Evolutionary conservation across 2,797 vertebrate genomes (phyloP).

Genomic region (Scarus forsteni): DNA sequence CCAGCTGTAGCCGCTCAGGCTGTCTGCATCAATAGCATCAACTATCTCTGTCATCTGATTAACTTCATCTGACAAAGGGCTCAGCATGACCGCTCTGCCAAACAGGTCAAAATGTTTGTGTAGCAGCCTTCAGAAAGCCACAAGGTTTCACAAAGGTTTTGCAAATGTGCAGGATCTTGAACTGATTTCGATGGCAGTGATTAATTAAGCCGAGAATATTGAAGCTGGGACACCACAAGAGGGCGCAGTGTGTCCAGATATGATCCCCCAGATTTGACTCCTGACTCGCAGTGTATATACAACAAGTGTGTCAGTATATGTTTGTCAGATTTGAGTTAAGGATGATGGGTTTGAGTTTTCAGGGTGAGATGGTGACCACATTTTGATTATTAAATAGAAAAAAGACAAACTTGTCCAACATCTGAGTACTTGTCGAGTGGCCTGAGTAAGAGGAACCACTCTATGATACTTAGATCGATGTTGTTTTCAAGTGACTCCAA

Average conservation of each 20-base stretch:
- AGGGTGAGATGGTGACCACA: constrained; percentile 31
- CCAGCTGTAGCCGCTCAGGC: constrained; percentile 46
- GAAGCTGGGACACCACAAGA: constrained; percentile 55
- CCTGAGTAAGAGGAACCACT: constrained; percentile 37
- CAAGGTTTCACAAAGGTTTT: not conserved
- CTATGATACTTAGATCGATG: constrained; percentile 50
- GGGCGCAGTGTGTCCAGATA: constrained; percentile 64
- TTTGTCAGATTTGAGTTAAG: constrained; percentile 10
- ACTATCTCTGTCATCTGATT: constrained; percentile 25
- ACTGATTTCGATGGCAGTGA: constrained; percentile 2
- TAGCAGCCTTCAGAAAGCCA: constrained; percentile 1
- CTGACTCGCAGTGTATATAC: not conserved
- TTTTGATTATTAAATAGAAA: constrained; percentile 39
- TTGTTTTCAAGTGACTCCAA: constrained; percentile 63
- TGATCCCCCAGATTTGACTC: constrained; percentile 8
- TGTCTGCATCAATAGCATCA: constrained; percentile 33
- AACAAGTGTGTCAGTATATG: not conserved
- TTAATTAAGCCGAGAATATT: constrained; percentile 23
- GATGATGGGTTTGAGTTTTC: constrained; percentile 15
- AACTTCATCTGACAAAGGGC: constrained; percentile 19
- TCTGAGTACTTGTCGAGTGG: constrained; percentile 37
- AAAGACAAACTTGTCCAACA: constrained; percentile 32
- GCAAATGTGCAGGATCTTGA: constrained; percentile 6
- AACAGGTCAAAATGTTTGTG: constrained; percentile 8
- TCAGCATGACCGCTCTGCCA: constrained; percentile 18